Evolutionary conservation across 1,140 invertebrate genomes (phyloP).

Genomic region (Patella vulgata): DNA sequence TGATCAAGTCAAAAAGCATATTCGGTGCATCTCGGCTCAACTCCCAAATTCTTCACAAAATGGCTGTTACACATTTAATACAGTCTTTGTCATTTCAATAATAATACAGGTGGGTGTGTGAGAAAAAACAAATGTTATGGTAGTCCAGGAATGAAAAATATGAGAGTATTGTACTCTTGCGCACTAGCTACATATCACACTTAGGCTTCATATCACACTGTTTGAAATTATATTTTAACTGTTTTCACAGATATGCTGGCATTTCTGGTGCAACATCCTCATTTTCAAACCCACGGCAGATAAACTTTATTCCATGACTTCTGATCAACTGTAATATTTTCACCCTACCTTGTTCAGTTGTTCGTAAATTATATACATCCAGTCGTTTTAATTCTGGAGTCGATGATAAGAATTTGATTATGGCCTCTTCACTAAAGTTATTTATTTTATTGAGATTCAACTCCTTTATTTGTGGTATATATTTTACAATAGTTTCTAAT

Average conservation of each 20-base stretch:
- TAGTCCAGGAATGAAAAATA: too few species aligned
- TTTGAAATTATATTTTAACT: too few species aligned
- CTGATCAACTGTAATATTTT: slow-evolving; percentile 28
- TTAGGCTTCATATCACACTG: too few species aligned
- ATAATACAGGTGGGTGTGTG: too few species aligned
- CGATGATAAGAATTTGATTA: slow-evolving; percentile 30
- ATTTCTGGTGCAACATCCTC: slow-evolving; percentile 26
- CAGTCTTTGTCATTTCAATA: too few species aligned
- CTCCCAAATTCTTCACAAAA: too few species aligned
- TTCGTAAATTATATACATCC: slow-evolving; percentile 42
- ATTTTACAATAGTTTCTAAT: slow-evolving; percentile 30
- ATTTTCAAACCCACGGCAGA: slow-evolving; percentile 23
- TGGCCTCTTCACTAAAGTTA: slow-evolving; percentile 34
- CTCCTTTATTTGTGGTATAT: slow-evolving; percentile 27
- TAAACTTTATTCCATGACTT: slow-evolving; percentile 22
- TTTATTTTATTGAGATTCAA: slow-evolving; percentile 38
- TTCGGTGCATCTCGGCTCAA: too few species aligned
- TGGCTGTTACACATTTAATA: too few species aligned
- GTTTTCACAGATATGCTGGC: slow-evolving; percentile 1
- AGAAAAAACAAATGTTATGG: too few species aligned
- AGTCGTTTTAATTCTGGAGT: slow-evolving; percentile 27
- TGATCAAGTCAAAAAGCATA: too few species aligned
- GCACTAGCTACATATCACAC: too few species aligned
- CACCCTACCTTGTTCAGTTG: slow-evolving; percentile 24
- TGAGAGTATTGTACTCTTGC: too few species aligned